phyloP scores from a whole-genome alignment of 2,888 invertebrate species.

The Azorinus chamasolen region DNA sequence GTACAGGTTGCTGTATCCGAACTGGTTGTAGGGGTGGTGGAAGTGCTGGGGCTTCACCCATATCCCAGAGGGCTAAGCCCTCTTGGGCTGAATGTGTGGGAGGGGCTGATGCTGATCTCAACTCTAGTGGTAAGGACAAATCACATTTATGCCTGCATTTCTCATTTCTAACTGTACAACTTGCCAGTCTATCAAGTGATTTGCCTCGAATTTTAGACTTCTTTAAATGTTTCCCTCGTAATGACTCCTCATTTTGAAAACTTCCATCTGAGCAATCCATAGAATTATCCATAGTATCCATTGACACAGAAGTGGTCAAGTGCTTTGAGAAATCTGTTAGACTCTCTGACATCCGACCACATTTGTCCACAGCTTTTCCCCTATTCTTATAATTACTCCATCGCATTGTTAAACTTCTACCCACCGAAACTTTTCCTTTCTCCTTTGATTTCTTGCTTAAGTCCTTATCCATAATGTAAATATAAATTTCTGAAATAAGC shows the following conservation, averaged over 20 bases:
- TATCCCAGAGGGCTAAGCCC: background rate
- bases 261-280: background rate
- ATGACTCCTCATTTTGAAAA: background rate
- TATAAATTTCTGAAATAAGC: no score
- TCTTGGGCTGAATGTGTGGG: background rate
- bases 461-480: no score
- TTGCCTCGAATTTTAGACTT: conserved; percentile 12
- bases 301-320: conserved; percentile 28
- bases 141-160: background rate
- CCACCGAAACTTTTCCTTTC: conserved; percentile 37
- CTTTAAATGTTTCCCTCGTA: background rate
- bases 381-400: conserved; percentile 42
- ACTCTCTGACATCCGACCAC: conserved; percentile 25
- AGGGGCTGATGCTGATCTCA: conserved; percentile 7
- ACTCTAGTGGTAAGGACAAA: background rate
- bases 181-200: conserved; percentile 4
- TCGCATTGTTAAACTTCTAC: conserved; percentile 53
- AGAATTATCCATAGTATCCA: conserved; percentile 35
- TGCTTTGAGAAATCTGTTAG: conserved; percentile 10
- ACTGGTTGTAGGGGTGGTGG: conserved; percentile 9
- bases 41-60: background rate
- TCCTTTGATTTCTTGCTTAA: no score
- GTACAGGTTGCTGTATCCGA: conserved; percentile 11
- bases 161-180: background rate
- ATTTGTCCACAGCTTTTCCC: conserved; percentile 52